Evolutionary conservation across 1,140 invertebrate species (phyloP).

Genomic region (Papilio dardanus): DNA sequence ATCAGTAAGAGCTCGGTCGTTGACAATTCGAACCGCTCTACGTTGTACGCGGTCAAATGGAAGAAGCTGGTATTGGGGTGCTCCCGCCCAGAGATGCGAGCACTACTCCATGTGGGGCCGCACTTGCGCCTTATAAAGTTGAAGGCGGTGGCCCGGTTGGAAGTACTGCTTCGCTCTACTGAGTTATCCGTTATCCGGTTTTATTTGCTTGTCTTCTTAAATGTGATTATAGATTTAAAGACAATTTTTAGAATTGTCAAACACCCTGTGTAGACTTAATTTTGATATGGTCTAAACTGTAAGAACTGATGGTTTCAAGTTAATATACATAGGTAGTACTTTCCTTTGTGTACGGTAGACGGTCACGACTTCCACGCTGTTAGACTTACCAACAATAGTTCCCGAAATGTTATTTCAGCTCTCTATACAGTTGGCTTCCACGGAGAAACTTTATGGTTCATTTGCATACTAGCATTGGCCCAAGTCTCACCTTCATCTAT

Average conservation of each 20-base stretch:
- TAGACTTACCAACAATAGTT: conserved; percentile 24
- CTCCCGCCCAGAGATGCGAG: no score
- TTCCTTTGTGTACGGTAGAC: conserved; percentile 19
- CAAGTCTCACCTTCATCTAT: neutral
- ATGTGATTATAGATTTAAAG: neutral
- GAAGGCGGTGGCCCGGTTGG: no score
- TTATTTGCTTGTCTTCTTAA: no score
- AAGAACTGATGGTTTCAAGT: neutral
- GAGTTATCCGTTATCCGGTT: neutral
- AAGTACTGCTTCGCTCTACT: no score
- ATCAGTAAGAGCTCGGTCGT: no score
- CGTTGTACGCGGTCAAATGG: no score
- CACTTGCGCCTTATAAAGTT: no score
- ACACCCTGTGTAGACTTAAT: neutral
- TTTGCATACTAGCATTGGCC: conserved; percentile 26
- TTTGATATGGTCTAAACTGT: no score
- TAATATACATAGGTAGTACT: conserved; percentile 7
- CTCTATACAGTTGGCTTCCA: conserved; percentile 5
- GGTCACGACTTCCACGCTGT: neutral
- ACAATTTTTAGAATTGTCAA: neutral
- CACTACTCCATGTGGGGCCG: no score
- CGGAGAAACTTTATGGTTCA: conserved; percentile 18
- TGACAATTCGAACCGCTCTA: no score
- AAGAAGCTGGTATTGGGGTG: no score
- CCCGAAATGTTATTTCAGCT: conserved; percentile 26